Base-by-base conservation (phyloP, 2,113 vertebrate genomes). In the Noturus placidus region DNA sequence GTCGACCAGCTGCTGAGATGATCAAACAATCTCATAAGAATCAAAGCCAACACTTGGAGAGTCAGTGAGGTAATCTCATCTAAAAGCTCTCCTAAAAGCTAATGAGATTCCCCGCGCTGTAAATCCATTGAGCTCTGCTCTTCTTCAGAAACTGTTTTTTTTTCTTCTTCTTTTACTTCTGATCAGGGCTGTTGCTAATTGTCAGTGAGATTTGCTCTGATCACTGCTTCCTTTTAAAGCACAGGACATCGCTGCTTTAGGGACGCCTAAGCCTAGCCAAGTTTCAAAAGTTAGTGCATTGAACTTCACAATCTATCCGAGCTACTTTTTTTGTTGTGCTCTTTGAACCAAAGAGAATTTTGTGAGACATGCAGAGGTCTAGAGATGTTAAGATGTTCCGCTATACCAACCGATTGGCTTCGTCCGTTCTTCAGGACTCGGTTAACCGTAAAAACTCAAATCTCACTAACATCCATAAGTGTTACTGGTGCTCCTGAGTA, bases 11-110 rank as follows among this genome's bases (percentile, higher is more conserved):
- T 72, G 67, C 52, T 84, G 30, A 17, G 20, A 33, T 38, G 59
- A 86, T 86, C 59, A 79, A 86, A 88, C 85, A 88, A 52, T 91
- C 90, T 91, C 91, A 91, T 69, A 78, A 84, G 70, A 94, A 95
- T 95, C 87, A 93, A 93, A 94, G 91, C 89, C 69, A 70, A 92
- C 92, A 88, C 94, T 96, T 94, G 95, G 30, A 57, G 78, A 93
- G 93, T 50, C 70, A 59, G 25, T 50, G 70, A 33, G 77, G 54
- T 52, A 77, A 59, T 27, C 56, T 86, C 30, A 46, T 76, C 79
- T 81, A 50, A 38, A 87, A 85, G 89, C 93, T 76, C 93, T 91
- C 91, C 91, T 87, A 90, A 94, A 89, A 54, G 88, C 90, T 86
- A 91, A 89, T 88, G 81, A 90, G 91, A 91, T 85, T 82, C 83